Evolutionary conservation across 2,113 vertebrate genomes (phyloP), one percentile per base, ranked within the genome.

Genomic region (Gallinago media): DNA sequence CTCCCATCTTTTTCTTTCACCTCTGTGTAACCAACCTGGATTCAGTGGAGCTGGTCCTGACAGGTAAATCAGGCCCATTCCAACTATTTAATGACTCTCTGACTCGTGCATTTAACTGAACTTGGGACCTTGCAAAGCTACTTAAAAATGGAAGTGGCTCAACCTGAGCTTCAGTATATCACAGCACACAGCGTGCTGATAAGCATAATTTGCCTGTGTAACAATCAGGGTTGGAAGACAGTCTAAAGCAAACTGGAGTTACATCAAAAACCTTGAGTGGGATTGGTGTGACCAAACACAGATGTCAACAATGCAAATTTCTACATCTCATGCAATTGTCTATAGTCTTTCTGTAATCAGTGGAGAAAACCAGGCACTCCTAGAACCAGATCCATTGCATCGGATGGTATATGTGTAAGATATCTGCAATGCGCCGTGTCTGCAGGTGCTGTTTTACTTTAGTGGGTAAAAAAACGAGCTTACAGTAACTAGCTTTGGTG

Each of bases 1-100:
- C 86, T 83, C 46, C 50, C 25, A 5, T 61, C 38, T 87, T 91
- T 92, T 82, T 75, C n/a, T 89, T 73, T 76, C 54, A 85, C 81
- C 44, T 82, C 44, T 68, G 12, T 81, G 65, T 92, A 86, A 59
- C 27, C 46, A 62, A 78, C 42, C 47, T 78, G 19, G 32, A 85
- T 96, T 91, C n/a, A 52, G 76, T 36, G 31, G 76, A 92, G 83
- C 93, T 92, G 77, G 94, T 94, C 47, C 73, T 91, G 73, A 68
- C 96, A 95, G 77, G 91, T 89, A 89, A 75, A 89, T 96, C 86
- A 92, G 76, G 65, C 61, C 73, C 32, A 27, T 81, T 96, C 50
- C 80, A 87, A 19, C 63, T 86, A 25, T 42, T 46, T 61, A 75
- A 86, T 88, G 76, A 32, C 88, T 86, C 88, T 86, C 40, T 89